Evolutionary conservation across 1,140 invertebrate species (phyloP), one percentile per base, ranked within the genome.

Genomic region (Rhizoglyphus robini): DNA sequence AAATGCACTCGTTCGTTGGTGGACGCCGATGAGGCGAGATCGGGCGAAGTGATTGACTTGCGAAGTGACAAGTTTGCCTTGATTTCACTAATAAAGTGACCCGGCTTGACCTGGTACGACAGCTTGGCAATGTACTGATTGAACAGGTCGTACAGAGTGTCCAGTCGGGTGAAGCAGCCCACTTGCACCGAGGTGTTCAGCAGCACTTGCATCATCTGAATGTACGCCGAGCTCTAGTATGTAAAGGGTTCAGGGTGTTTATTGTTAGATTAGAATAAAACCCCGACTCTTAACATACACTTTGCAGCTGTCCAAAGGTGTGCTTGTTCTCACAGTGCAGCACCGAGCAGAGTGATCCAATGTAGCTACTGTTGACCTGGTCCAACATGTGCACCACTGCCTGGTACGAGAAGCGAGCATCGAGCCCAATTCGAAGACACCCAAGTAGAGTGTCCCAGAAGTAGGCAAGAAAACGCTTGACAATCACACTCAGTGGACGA

Each of bases 381-480:
- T 60, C 58, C 8, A 60, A n/a, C 29, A 32, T 29, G 15, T 60
- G 27, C 3, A 60, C 58, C 29, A 60, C 29, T 15, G 15, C 29
- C 29, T 60, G 58, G 15, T 29, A 60, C 15, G 58, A n/a, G 29
- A 60, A 60, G 3, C 29, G n/a, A 23, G 11, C 27, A 18, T 29
- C 36, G 3, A 89, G 83, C 0, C 84, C 83, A 20, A 88, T 87
- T 2, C 46, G 20, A n/a, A 94, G 77, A 15, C 95, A 86, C n/a
- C 86, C 84, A 48, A 94, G 82, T 79, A 94, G 86, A 0, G 87
- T 88, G 51, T 88, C 85, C 90, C 90, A 95, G 72, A 90, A 92
- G 69, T 86, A 88, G 3, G 88, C 90, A 30, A 95, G 74, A n/a
- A 95, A 83, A 68, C 77, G 72, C 18, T 76, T 70, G 30, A 77